Evolutionary conservation across 2,113 vertebrate species (phyloP), one percentile per base, ranked within the genome.

Genomic region (Spermophilus dauricus): DNA sequence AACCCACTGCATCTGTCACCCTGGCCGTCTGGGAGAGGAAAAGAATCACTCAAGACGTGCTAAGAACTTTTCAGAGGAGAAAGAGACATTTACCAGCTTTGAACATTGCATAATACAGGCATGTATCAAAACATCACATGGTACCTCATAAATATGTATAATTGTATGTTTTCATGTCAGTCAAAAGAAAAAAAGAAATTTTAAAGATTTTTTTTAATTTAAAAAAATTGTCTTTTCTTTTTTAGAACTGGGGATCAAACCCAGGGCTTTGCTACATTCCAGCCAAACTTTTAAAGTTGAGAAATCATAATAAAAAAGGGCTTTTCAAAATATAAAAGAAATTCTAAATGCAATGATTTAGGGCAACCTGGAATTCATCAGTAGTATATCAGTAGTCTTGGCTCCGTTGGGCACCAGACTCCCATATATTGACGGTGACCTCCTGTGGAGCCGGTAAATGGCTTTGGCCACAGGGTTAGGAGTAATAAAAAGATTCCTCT

Each of bases 21-120:
- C 2, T 6, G 78, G 92, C 12, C 24, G 65, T n/a, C 7, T n/a
- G 10, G 26, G 28, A 75, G 86, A 77, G n/a, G 72, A 75, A 89
- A 96, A 81, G 85, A 85, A 84, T 73, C 95, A 86, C 83, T 78
- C 26, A 37, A 76, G 14, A 32, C 20, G 2, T 56, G 80, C n/a
- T 58, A 87, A 92, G 39, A 87, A 88, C 83, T 96, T 86, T 82
- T 56, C 67, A 56, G 84, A 39, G 70, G 18, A 51, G 69, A 83
- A 53, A 39, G 1, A 72, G 20, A 48, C 9, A 30, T 14, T 65
- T 53, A 73, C 28, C 42, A 42, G 28, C 67, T 24, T 37, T 53
- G 37, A 34, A 61, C 28, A 83, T 83, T 34, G 76, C 30, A n/a
- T 7, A 5, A 26, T 42, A 56, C 20, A 4, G 42, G 51, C 5